These are phyloP conservation scores for Thamnophis sirtalis DNA, from an alignment of 2,113 vertebrate species.

Conservation along the genomic window DNA sequence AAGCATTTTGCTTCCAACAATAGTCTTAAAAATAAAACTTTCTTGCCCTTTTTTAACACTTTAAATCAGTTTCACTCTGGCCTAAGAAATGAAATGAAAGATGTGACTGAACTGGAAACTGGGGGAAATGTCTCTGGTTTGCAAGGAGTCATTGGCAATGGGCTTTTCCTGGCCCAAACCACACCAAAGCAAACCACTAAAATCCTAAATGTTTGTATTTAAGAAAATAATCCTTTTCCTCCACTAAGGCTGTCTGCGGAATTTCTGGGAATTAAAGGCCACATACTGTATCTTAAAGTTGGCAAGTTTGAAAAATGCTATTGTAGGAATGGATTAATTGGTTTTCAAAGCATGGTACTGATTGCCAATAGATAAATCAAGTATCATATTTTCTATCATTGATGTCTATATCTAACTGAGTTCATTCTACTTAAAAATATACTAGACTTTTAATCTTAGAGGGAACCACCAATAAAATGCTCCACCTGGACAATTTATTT, in stretches of 20 bases:
- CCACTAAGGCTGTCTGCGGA: background rate
- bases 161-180: background rate
- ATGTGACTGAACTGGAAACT: background rate
- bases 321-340: background rate
- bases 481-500: background rate
- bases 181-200: background rate
- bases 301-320: background rate
- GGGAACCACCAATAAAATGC: background rate
- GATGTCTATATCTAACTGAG: background rate
- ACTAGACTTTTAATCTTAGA: background rate
- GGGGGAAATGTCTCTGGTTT: background rate
- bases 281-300: background rate
- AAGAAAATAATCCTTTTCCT: background rate
- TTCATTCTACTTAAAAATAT: background rate
- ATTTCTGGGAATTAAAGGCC: background rate
- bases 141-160: background rate
- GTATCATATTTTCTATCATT: background rate
- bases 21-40: background rate
- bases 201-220: background rate
- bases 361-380: background rate
- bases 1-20: background rate
- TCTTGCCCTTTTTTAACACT: background rate
- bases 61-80: background rate
- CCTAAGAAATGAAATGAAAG: background rate
- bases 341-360: background rate